Percentiles rank a stretch among this genome's conserved stretches.
Evolutionary conservation across 1,140 invertebrate species (phyloP).

Genomic region (Euura saliciscinereae): DNA sequence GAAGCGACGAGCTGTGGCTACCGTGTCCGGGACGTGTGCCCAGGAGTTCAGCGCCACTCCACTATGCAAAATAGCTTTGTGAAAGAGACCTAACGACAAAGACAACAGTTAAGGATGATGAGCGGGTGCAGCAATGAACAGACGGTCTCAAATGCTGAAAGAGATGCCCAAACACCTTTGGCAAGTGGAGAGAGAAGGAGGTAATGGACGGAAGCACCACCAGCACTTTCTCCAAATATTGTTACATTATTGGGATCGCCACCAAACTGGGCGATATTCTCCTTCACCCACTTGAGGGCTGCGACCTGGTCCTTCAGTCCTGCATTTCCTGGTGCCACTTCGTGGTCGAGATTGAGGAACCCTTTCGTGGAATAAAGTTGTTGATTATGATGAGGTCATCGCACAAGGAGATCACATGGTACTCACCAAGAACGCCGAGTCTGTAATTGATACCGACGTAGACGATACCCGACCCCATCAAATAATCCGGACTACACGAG

Average conservation of each 20-base stretch:
- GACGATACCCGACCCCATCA: slow-evolving; percentile 60
- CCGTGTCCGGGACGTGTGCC: slow-evolving; percentile 64
- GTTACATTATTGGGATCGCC: slow-evolving; percentile 68
- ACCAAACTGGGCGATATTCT: slow-evolving; percentile 67
- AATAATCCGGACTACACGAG: slow-evolving; percentile 57
- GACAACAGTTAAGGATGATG: background rate
- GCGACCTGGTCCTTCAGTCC: slow-evolving; percentile 62
- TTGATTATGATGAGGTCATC: too few species aligned
- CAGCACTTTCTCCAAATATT: slow-evolving; percentile 68
- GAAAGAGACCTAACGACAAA: slow-evolving; percentile 65
- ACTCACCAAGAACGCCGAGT: slow-evolving; percentile 62
- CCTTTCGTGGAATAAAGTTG: slow-evolving; percentile 19
- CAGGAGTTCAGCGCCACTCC: slow-evolving; percentile 77
- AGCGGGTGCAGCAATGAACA: slow-evolving; percentile 10
- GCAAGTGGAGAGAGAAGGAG: slow-evolving; percentile 21
- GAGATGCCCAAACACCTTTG: slow-evolving; percentile 24
- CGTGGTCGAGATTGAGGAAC: slow-evolving; percentile 32
- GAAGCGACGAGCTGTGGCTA: slow-evolving; percentile 44
- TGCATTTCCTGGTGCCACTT: slow-evolving; percentile 53
- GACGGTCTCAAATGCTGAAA: slow-evolving; percentile 1
- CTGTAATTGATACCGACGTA: slow-evolving; percentile 68
- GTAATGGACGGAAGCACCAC: slow-evolving; percentile 49
- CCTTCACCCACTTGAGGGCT: slow-evolving; percentile 64
- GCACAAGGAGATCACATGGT: slow-evolving; percentile 6
- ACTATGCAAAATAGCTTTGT: slow-evolving; percentile 73